Percentiles rank a stretch among this genome's conserved stretches.
phyloP scores from a whole-genome alignment of 2,888 invertebrate genomes.

The Chironomus tentans region DNA sequence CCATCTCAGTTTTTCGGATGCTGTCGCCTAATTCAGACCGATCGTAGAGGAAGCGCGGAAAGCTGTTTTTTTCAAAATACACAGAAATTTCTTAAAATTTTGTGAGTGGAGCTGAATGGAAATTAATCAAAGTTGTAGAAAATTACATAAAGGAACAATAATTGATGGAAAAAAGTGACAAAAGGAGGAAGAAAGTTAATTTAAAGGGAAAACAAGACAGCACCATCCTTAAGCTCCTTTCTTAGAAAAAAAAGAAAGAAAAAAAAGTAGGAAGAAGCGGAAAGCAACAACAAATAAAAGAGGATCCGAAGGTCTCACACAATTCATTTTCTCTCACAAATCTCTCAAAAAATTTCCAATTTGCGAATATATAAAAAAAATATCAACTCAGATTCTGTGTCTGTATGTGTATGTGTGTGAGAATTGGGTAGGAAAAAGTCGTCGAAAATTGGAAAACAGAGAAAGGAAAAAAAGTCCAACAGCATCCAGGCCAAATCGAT shows the following conservation, averaged over 20 bases:
- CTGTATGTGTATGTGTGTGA: not conserved
- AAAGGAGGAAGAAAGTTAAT: no score
- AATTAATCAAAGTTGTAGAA: no score
- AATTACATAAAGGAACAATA: no score
- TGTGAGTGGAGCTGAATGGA: no score
- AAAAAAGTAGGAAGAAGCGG: no score
- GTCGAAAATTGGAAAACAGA: not conserved
- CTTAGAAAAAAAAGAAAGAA: no score
- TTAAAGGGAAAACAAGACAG: no score
- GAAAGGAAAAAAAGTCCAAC: slow-evolving; percentile 18
- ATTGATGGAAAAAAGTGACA: no score
- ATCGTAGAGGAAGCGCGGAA: not conserved
- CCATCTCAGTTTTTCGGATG: slow-evolving; percentile 25
- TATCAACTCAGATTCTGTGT: not conserved
- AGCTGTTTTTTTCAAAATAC: not conserved
- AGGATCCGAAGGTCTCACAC: no score
- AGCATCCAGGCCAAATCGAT: slow-evolving; percentile 30
- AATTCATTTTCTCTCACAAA: not conserved
- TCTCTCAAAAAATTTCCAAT: not conserved
- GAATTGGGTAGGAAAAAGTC: not conserved
- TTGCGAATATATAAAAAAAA: not conserved
- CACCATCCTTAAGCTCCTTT: no score
- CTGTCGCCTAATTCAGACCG: slow-evolving; percentile 17
- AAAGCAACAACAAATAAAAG: no score
- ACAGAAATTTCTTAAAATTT: no score